A percentile compares a stretch with the other conserved stretches of the same genome.
Conservation (phyloP, 2,113 vertebrate genomes). For the Leptosomus discolor region DNA sequence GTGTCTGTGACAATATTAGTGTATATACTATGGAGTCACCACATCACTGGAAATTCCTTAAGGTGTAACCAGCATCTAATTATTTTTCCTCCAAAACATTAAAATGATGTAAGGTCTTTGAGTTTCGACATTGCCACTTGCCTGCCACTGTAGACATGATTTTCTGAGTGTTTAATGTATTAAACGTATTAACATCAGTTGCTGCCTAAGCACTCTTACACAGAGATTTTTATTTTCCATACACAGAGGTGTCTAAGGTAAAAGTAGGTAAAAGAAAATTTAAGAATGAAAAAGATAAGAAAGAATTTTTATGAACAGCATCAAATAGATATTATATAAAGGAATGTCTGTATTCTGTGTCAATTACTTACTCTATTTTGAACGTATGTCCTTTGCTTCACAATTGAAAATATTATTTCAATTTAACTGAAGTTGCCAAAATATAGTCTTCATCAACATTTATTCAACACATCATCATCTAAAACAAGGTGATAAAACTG, state of each 20-base stretch:
- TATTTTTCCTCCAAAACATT: background rate
- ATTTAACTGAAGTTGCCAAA: slow-evolving; percentile 15
- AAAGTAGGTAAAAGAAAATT: background rate
- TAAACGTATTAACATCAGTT: background rate
- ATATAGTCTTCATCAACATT: slow-evolving; percentile 59
- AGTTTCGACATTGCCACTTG: background rate
- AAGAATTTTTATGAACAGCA: background rate
- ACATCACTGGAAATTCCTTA: background rate
- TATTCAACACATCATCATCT: slow-evolving; percentile 70
- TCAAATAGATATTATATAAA: background rate
- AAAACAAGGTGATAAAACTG: slow-evolving; percentile 65
- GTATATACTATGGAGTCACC: background rate
- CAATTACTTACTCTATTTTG: background rate
- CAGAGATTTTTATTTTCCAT: background rate
- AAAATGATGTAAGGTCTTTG: background rate
- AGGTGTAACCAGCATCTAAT: background rate
- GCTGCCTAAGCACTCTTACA: background rate
- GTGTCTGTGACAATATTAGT: background rate
- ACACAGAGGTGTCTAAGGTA: background rate
- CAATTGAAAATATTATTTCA: slow-evolving; percentile 20
- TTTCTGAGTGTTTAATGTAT: background rate
- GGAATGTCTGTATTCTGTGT: background rate
- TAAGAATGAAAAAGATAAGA: background rate
- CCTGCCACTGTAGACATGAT: background rate
- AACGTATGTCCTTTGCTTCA: background rate